Conservation (phyloP, 2,888 invertebrate species). For the Eristalinus aeneus region DNA sequence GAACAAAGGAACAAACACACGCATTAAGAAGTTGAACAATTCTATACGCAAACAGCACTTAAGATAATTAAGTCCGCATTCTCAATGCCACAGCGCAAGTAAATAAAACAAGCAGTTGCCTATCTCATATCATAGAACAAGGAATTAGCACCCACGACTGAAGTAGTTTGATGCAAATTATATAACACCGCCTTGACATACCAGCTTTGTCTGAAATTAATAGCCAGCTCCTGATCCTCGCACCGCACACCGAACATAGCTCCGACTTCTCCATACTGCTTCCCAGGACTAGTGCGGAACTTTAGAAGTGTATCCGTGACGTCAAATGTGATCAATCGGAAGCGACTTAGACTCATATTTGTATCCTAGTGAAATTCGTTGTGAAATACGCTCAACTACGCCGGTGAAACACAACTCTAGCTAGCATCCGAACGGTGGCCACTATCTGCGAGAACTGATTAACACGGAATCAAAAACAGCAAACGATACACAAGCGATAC, state of each 20-base stretch:
- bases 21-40: background rate
- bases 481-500: constrained; percentile 29
- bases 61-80: background rate
- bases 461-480: constrained; percentile 30
- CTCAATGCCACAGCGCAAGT: background rate
- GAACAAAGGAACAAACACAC: background rate
- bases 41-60: background rate
- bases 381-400: constrained; percentile 10
- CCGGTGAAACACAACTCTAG: constrained; percentile 9
- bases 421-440: constrained; percentile 52
- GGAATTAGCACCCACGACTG: constrained; percentile 22
- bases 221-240: constrained; percentile 83
- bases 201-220: constrained; percentile 86
- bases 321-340: constrained; percentile 90
- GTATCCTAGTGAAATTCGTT: background rate
- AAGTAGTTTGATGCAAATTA: background rate
- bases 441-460: constrained; percentile 59
- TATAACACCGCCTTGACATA: constrained; percentile 73
- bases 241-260: constrained; percentile 85
- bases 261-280: constrained; percentile 88
- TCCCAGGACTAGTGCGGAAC: constrained; percentile 86
- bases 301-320: constrained; percentile 92
- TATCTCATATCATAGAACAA: background rate
- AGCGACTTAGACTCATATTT: constrained; percentile 77
- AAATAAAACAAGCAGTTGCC: background rate